Base-by-base conservation (phyloP, 2,113 vertebrate species). In the Phylloscopus whistleri region DNA sequence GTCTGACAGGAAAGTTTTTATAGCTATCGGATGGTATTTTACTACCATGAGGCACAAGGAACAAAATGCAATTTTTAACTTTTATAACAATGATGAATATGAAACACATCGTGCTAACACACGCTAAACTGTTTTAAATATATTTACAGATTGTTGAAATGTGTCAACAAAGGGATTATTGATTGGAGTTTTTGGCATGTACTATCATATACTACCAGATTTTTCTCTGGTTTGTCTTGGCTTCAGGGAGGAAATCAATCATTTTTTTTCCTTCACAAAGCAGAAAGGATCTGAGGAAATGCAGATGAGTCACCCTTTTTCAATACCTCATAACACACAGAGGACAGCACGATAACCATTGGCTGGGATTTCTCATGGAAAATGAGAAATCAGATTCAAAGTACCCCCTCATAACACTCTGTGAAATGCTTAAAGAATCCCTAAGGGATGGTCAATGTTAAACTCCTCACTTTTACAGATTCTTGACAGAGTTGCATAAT, bases 231-330 rank as follows among this genome's bases (percentile, higher is more conserved):
- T 46, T 88, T 80, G 27, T 70, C 68, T 58, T 69, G 48, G 64
- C 55, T 90, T 73, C 58, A 72, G 48, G 78, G 22, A 82, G 37
- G 66, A 90, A 93, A 93, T 85, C 49, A 64, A 86, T 33, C 75
- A 37, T 35, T 58, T 91, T 41, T 87, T 41, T 87, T 83, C 70
- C 70, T 76, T 27, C 75, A 49, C n/a, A 46, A 73, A 88, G 70
- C 17, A 87, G 49, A 60, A 87, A 41, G 33, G 53, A 79, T 35
- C 31, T 69, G n/a, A 90, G 53, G 43, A 92, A 96, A 83, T 17
- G 44, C 49, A 85, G 53, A 56, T 46, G 75, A 85, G 37, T 51
- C 82, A 62, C 22, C 6, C 39, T 72, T 78, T 77, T 64, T 59
- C 49, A 89, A 37, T 55, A 60, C 67, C 41, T 62, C 11, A 0